Conservation (phyloP, 2,797 vertebrate species). For the Melanotaenia maccullochi region DNA sequence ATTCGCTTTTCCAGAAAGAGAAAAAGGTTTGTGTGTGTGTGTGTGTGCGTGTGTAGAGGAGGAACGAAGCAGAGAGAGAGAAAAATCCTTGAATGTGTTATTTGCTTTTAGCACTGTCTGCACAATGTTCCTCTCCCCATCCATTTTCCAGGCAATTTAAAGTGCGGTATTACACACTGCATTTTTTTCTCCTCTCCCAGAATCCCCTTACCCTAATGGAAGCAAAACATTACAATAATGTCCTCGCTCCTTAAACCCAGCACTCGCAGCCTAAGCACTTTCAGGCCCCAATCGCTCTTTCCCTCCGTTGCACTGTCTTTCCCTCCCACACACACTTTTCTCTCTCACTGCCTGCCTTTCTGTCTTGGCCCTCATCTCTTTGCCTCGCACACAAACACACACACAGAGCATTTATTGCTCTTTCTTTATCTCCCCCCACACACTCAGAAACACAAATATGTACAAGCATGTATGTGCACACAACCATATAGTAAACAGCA, state of each 20-base stretch:
- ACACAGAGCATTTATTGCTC: constrained; percentile 50
- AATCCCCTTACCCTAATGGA: constrained; percentile 86
- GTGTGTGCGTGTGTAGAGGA: constrained; percentile 36
- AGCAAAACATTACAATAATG: constrained; percentile 88
- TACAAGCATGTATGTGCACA: constrained; percentile 22
- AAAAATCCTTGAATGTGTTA: constrained; percentile 82
- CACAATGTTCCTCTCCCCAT: constrained; percentile 83
- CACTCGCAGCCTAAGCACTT: constrained; percentile 85
- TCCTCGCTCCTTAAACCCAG: constrained; percentile 83
- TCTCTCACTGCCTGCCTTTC: constrained; percentile 47
- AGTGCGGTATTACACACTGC: constrained; percentile 84
- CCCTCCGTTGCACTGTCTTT: constrained; percentile 64
- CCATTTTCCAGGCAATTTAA: constrained; percentile 89
- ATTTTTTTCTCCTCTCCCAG: constrained; percentile 74
- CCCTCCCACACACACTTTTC: constrained; percentile 63
- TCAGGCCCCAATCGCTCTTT: constrained; percentile 78
- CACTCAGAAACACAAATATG: constrained; percentile 50
- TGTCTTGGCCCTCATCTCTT: constrained; percentile 60
- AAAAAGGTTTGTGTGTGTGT: constrained; percentile 50
- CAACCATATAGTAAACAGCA: constrained; percentile 23
- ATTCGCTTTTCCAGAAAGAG: constrained; percentile 64
- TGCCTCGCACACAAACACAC: constrained; percentile 27
- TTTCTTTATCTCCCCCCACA: constrained; percentile 57
- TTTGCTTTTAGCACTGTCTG: constrained; percentile 87
- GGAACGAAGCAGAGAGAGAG: constrained; percentile 52